These are phyloP conservation scores for Myotis daubentonii DNA, from an alignment of 2,797 vertebrate genomes.

Conservation along the genomic window DNA sequence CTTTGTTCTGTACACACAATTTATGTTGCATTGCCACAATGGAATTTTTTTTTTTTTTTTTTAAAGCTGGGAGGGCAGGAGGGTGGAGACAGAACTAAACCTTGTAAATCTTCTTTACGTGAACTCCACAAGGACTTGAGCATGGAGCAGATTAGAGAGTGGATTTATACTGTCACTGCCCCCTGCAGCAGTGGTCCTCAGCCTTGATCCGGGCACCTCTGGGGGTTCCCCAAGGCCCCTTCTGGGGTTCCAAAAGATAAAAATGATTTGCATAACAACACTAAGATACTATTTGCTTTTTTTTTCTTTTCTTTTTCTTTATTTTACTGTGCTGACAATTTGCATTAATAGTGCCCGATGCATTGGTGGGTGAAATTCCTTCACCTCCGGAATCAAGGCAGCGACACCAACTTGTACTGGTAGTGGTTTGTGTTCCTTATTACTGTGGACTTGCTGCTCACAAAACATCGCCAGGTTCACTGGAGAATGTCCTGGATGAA, in stretches of 20 bases:
- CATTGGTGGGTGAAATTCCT: background rate
- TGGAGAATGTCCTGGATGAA: slow-evolving; percentile 45
- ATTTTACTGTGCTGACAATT: background rate
- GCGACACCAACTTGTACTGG: background rate
- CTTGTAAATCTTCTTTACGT: slow-evolving; percentile 74
- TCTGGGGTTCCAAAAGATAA: background rate
- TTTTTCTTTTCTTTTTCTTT: background rate
- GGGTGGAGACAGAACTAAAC: slow-evolving; percentile 71
- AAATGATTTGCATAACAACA: background rate
- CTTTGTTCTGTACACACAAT: slow-evolving; percentile 55
- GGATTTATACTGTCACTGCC: slow-evolving; percentile 16
- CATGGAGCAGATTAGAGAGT: slow-evolving; percentile 63
- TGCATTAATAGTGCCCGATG: background rate
- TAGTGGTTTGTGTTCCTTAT: background rate
- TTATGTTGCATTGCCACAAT: slow-evolving; percentile 45
- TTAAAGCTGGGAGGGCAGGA: slow-evolving; percentile 18
- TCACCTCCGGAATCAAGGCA: background rate
- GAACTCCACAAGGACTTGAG: slow-evolving; percentile 40
- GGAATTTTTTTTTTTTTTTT: slow-evolving; percentile 27
- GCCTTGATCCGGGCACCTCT: background rate
- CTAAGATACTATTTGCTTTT: background rate
- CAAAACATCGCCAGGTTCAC: background rate
- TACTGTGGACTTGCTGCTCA: background rate
- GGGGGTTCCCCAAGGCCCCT: background rate
- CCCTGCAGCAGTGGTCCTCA: background rate